Percentiles rank a stretch among this genome's conserved stretches.
These are phyloP conservation scores for Heteromurus nitidus DNA, from an alignment of 2,888 invertebrate species.

Conservation along the genomic window DNA sequence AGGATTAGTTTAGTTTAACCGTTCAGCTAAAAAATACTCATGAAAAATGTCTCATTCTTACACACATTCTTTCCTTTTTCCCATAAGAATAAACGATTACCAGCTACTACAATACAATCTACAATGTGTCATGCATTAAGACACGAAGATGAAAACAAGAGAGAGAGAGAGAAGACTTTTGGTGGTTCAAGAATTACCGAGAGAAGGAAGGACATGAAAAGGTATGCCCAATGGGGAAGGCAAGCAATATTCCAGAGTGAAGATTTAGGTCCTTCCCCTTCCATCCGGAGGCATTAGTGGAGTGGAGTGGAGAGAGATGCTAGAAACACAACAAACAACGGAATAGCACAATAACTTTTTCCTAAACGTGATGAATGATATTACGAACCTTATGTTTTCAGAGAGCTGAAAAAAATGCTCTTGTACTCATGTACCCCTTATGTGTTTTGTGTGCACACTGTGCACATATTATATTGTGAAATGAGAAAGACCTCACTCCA, in stretches of 20 bases:
- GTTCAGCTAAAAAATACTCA: too few species aligned
- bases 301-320: slow-evolving; percentile 33
- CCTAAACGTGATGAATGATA: too few species aligned
- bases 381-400: too few species aligned
- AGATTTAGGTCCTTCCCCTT: slow-evolving; percentile 63
- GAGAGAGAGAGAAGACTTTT: slow-evolving; percentile 15
- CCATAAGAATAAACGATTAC: too few species aligned
- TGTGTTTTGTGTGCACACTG: too few species aligned
- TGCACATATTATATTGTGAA: too few species aligned
- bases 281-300: slow-evolving; percentile 47
- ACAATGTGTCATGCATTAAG: background rate
- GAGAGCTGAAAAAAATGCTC: too few species aligned
- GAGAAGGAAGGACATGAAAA: slow-evolving; percentile 63
- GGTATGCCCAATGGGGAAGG: slow-evolving; percentile 57
- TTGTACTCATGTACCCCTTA: too few species aligned
- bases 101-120: slow-evolving; percentile 8
- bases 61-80: background rate
- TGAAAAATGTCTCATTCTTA: slow-evolving; percentile 9
- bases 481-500: too few species aligned
- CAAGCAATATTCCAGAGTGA: slow-evolving; percentile 50
- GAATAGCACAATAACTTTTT: slow-evolving; percentile 49
- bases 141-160: slow-evolving; percentile 23
- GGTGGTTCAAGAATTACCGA: background rate
- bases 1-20: too few species aligned
- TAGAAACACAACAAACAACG: slow-evolving; percentile 35